Base-by-base conservation (phyloP, 2,797 vertebrate genomes). In the Anolis apletophallus region DNA sequence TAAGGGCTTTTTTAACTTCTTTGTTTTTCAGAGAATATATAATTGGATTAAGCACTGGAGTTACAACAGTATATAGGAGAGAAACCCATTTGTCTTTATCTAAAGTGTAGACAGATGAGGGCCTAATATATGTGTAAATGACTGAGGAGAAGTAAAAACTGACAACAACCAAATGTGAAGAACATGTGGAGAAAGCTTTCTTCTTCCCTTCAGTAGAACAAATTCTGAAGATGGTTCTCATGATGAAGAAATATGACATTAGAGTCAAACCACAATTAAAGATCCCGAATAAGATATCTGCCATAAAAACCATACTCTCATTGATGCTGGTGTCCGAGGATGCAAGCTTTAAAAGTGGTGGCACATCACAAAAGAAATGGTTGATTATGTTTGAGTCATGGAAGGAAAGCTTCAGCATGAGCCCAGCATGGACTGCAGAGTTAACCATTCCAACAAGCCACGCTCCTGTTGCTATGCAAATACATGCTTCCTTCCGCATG, bases 291-390 rank as follows among this genome's bases (percentile, higher is more conserved):
- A 81, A 2, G 4, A 75, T 83, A 55, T 90, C 50, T 2, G 89
- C 64, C 36, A 85, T 89, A 85, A 93, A 91, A 61, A 67, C 54
- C 67, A 89, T 80, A 5, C n/a, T 54, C 73, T 89, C 80, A 81
- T 89, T 87, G 57, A 89, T 23, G 19, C 61, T 75, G 6, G 86
- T 88, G 21, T 89, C 67, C 32, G 91, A 87, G 6, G 88, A 92
- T 0, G 91, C 89, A 46, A 87, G 88, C 23, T 85, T 91, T 29
- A 92, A 61, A 17, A 93, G 71, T 3, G 93, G 87, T 32, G 89
- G 81, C 1, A 93, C 69, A 46, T 95, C 92, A 86, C 93, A 94
- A 83, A 93, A 95, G 75, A 90, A 93, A 81, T 93, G 92, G 36
- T 91, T 83, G 5, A 90, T 89, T n/a, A 86, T 32, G 4, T 83